Percentiles rank a stretch among this genome's conserved stretches.
phyloP scores from a whole-genome alignment of 2,797 vertebrate species.

The Echiichthys vipera region DNA sequence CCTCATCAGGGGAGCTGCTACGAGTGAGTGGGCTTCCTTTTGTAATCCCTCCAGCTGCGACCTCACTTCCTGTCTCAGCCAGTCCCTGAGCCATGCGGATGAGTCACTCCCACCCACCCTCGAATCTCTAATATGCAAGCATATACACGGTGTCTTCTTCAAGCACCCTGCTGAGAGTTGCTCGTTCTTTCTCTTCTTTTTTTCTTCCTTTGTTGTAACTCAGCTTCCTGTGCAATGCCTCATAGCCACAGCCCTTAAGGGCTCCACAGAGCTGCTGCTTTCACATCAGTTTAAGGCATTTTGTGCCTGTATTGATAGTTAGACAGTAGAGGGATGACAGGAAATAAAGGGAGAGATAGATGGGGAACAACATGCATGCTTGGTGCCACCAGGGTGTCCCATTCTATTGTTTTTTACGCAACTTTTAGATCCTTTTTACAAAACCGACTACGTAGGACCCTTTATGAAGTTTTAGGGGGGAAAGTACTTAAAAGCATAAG shows the following conservation, averaged over 20 bases:
- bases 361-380: neutral
- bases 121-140: constrained; percentile 52
- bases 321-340: neutral
- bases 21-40: constrained; percentile 88
- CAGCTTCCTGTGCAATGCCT: constrained; percentile 24
- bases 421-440: neutral
- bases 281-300: constrained; percentile 13
- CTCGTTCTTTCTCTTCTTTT: constrained; percentile 11
- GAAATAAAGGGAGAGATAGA: neutral
- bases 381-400: neutral
- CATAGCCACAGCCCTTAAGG: constrained; percentile 8
- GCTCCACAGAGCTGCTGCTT: neutral
- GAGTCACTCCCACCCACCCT: constrained; percentile 76
- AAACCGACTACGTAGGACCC: neutral
- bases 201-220: constrained; percentile 13
- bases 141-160: constrained; percentile 42
- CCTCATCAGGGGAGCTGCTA: constrained; percentile 94
- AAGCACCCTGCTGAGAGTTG: constrained; percentile 49
- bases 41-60: constrained; percentile 68
- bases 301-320: constrained; percentile 3
- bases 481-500: neutral
- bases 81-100: constrained; percentile 63
- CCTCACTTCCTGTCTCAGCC: constrained; percentile 77
- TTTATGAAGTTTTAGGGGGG: neutral
- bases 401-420: neutral